A percentile compares a stretch with the other conserved stretches of the same genome.
phyloP scores from a whole-genome alignment of 2,113 vertebrate species.

The Rhineura floridana region DNA sequence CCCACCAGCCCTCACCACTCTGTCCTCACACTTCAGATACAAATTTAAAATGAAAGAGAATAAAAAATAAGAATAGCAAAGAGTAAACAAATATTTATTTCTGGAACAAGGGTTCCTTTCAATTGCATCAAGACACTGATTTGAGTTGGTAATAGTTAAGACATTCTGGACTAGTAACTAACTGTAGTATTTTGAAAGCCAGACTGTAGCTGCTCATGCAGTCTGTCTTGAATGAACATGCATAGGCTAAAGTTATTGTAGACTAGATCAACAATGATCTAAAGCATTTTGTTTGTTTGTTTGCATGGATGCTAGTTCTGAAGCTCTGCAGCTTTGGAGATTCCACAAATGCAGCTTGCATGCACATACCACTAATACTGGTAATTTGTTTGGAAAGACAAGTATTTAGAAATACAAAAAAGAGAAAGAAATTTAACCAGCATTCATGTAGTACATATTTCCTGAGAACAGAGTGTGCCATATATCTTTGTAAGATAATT shows the following conservation, averaged over 20 bases:
- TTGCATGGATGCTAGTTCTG: constrained; percentile 52
- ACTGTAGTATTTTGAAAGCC: constrained; percentile 54
- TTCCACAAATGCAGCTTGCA: constrained; percentile 65
- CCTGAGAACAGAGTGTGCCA: constrained; percentile 78
- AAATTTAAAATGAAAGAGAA: constrained; percentile 48
- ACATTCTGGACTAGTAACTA: constrained; percentile 55
- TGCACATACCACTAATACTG: constrained; percentile 65
- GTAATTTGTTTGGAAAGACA: constrained; percentile 68
- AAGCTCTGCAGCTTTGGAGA: constrained; percentile 48
- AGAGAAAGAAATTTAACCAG: constrained; percentile 60
- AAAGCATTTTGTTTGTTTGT: constrained; percentile 44
- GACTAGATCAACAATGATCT: constrained; percentile 44
- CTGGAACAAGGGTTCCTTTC: constrained; percentile 59
- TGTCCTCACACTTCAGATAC: constrained; percentile 34
- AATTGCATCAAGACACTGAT: constrained; percentile 56
- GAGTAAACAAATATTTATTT: constrained; percentile 51
- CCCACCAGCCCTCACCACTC: constrained; percentile 4
- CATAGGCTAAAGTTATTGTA: constrained; percentile 55
- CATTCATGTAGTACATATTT: constrained; percentile 76
- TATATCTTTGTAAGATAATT: constrained; percentile 65
- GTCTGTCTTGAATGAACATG: constrained; percentile 61
- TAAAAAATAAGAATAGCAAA: constrained; percentile 53
- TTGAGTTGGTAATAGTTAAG: constrained; percentile 55
- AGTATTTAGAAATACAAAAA: constrained; percentile 68
- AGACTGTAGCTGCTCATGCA: constrained; percentile 66